Base-by-base conservation (phyloP, 2,113 vertebrate genomes). In the Petrocephalus microphthalmus region DNA sequence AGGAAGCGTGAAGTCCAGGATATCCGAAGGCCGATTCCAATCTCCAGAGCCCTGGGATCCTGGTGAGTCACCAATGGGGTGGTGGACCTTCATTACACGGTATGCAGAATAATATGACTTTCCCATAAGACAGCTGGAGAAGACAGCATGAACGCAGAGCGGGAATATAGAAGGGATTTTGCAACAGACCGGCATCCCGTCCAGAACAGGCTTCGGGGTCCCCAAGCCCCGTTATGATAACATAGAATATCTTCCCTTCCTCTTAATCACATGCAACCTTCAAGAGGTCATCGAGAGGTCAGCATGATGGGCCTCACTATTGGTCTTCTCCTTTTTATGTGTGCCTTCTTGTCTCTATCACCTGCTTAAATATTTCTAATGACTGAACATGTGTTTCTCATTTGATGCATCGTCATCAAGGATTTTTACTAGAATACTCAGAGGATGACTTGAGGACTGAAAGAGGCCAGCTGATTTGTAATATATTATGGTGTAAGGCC, bases 321-420 rank as follows among this genome's bases (percentile, higher is more conserved):
- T 25, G 29, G 7, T 74, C 15, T 42, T 37, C 33, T 37, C 67
- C 57, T 47, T 82, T 37, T 47, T 20, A 83, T 83, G 17, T 78
- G 33, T 42, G 33, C 33, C 33, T 19, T 5, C 11, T 15, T 17
- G 29, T 74, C 17, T 78, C 71, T 37, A n/a, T 19, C 29, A 78
- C 71, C 15, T 37, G 67, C 29, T 42, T 78, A 51, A 92, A 94
- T 92, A 92, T 93, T 93, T 94, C 87, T 83, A 86, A 91, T 93
- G 93, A 90, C 87, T 57, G 87, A 88, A 89, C 90, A 91, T 67
- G 57, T 93, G 92, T 93, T 94, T 93, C 22, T 51, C 20, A 49
- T 84, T 84, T 49, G 91, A 89, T 92, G 91, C 91, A 92, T 90
- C 37, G 56, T 71, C 87, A 87, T 89, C 90, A 89, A 88, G 83